phyloP scores from a whole-genome alignment of 2,113 vertebrate species.

The Aphyosemion australe region DNA sequence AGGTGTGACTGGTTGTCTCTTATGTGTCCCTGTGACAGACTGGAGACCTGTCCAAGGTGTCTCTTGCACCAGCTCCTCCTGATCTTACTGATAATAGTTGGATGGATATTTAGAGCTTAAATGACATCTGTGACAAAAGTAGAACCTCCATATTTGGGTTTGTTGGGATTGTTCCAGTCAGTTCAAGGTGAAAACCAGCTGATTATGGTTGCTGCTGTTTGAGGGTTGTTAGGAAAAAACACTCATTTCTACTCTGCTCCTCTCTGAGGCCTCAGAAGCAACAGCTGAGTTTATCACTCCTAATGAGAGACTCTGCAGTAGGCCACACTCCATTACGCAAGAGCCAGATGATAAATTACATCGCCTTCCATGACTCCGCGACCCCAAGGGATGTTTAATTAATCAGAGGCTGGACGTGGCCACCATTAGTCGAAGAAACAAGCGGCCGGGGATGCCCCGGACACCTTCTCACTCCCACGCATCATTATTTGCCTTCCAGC shows the following conservation, averaged over 20 bases:
- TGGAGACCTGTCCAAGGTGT: too few relatives aligned
- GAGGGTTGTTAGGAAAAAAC: constrained; percentile 6
- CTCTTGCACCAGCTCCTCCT: too few relatives aligned
- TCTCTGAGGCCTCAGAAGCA: constrained; percentile 46
- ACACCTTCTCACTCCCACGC: constrained; percentile 57
- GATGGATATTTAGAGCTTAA: too few relatives aligned
- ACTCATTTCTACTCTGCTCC: constrained; percentile 6
- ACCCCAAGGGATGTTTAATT: constrained; percentile 73
- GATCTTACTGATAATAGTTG: too few relatives aligned
- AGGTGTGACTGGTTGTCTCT: too few relatives aligned
- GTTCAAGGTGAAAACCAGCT: constrained; percentile 22
- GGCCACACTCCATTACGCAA: constrained; percentile 71
- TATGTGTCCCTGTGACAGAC: too few relatives aligned
- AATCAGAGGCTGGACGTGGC: constrained; percentile 66
- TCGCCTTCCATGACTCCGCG: constrained; percentile 54
- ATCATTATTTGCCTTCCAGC: constrained; percentile 46
- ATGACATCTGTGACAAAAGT: too few relatives aligned
- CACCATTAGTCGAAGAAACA: constrained; percentile 57
- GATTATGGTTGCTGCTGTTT: too few relatives aligned
- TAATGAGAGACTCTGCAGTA: constrained; percentile 71
- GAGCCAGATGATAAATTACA: constrained; percentile 70
- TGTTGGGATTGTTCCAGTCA: background rate
- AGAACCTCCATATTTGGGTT: too few relatives aligned
- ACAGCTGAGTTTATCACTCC: constrained; percentile 70
- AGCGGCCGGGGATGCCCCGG: constrained; percentile 33